A percentile compares a stretch with the other conserved stretches of the same genome.
These are phyloP conservation scores for Schrankia costaestrigalis DNA, from an alignment of 2,888 invertebrate species.

Conservation along the genomic window DNA sequence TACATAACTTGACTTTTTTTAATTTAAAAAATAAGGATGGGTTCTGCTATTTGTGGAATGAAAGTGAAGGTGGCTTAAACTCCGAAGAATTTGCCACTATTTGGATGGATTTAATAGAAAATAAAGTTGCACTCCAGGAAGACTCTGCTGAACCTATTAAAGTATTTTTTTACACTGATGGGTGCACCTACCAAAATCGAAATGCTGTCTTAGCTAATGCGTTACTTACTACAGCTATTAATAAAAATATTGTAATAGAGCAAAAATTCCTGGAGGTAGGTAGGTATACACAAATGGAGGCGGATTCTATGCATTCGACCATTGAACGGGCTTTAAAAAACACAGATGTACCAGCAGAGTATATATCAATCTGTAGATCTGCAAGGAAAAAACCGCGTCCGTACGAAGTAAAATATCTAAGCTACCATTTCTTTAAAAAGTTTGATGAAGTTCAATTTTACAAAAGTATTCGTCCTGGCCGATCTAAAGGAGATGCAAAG, in stretches of 20 bases:
- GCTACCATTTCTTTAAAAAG: neutral
- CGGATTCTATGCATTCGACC: neutral
- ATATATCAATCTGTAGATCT: neutral
- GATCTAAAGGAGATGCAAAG: slow-evolving; percentile 4
- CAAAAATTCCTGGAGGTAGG: neutral
- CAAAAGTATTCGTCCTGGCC: neutral
- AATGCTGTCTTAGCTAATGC: neutral
- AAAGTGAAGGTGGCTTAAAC: slow-evolving; percentile 15
- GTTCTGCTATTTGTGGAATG: slow-evolving; percentile 17
- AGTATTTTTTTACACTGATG: neutral
- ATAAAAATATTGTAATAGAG: neutral
- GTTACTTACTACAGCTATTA: neutral
- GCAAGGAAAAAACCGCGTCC: neutral
- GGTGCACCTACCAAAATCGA: neutral
- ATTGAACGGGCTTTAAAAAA: neutral
- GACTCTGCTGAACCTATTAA: neutral
- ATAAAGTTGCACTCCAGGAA: neutral
- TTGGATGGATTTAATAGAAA: neutral
- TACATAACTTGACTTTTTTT: slow-evolving; percentile 20
- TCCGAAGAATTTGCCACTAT: slow-evolving; percentile 14
- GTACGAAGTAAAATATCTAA: neutral
- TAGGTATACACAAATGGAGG: slow-evolving; percentile 1
- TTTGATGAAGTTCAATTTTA: neutral
- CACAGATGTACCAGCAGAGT: neutral
- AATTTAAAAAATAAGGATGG: slow-evolving; percentile 13